These are phyloP conservation scores for Desmodus rotundus DNA, from an alignment of 2,113 vertebrate species.

Conservation along the genomic window DNA sequence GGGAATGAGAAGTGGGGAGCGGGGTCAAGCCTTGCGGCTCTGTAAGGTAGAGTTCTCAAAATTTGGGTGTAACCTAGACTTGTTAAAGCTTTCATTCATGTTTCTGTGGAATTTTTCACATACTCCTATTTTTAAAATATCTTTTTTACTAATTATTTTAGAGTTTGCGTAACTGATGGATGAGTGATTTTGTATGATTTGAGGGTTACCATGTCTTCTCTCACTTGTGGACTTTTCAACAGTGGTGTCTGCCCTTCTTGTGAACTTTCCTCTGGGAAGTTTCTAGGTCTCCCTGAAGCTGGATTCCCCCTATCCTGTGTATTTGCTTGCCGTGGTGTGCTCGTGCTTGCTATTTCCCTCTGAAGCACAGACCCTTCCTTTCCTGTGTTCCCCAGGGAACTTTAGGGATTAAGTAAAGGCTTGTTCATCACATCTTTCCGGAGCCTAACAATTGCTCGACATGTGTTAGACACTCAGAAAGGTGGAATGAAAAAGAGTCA, in stretches of 20 bases:
- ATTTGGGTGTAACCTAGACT: not conserved
- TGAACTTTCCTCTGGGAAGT: not conserved
- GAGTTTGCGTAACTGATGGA: not conserved
- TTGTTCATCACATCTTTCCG: not conserved
- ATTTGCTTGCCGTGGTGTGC: fast-evolving
- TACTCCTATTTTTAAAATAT: not conserved
- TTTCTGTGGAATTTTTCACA: not conserved
- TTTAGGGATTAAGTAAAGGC: not conserved
- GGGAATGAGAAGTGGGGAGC: no score
- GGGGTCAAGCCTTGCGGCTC: not conserved
- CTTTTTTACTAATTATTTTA: not conserved
- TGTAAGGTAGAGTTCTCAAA: not conserved
- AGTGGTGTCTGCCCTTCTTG: not conserved
- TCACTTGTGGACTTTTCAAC: not conserved
- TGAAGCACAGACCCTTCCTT: not conserved
- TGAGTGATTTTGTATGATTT: not conserved
- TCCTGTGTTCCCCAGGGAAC: not conserved
- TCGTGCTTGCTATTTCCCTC: fast-evolving
- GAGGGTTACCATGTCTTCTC: not conserved
- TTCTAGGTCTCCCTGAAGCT: not conserved
- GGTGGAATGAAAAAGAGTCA: not conserved
- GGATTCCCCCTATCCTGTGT: fast-evolving
- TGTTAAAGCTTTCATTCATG: not conserved
- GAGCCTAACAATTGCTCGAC: not conserved
- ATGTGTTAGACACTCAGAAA: not conserved